Base-by-base conservation (phyloP, 2,113 vertebrate species). In the Coryphaenoides rupestris region DNA sequence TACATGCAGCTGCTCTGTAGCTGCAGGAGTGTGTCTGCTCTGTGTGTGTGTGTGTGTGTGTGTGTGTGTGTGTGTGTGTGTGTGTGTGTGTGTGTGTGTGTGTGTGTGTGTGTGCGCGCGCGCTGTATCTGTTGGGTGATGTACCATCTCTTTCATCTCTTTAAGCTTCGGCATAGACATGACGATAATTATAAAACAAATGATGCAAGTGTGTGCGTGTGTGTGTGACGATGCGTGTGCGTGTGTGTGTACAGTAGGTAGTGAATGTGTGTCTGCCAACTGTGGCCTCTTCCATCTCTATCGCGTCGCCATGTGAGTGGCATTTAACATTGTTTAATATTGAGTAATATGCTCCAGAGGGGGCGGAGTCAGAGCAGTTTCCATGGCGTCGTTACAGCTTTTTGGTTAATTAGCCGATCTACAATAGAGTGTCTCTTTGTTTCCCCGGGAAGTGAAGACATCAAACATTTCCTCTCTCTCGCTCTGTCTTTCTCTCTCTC, bases 331-430 rank as follows among this genome's bases (percentile, higher is more conserved):
- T 26, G 24, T 26, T 26, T 26, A 26, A 26, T 6, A 26, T 26
- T 26, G 24, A 26, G 24, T 26, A 26, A 26, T 26, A 26, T 6
- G 24, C 24, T 26, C 24, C 24, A 26, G 3, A 26, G 24, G 24
- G 6, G 24, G 3, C 24, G 24, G 24, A 26, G 24, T 3, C 24
- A 26, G 24, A 6, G 3, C 24, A 6, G 24, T 26, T 26, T 26
- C 24, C 24, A 26, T 26, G 24, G 90, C 90, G 91, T 92, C 85
- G 83, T 93, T 90, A 93, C 91, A 90, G 86, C 90, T 16, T 90
- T 91, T 28, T 92, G 90, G 89, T 90, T 93, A 92, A 93, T 95
- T 92, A 93, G 90, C 92, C 93, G 90, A 92, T 93, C 91, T 91
- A 89, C 92, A 92, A 91, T 92, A 92, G 92, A 89, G 88, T 91